Evolutionary conservation across 2,113 vertebrate genomes (phyloP).

Genomic region (Leiothrix lutea): DNA sequence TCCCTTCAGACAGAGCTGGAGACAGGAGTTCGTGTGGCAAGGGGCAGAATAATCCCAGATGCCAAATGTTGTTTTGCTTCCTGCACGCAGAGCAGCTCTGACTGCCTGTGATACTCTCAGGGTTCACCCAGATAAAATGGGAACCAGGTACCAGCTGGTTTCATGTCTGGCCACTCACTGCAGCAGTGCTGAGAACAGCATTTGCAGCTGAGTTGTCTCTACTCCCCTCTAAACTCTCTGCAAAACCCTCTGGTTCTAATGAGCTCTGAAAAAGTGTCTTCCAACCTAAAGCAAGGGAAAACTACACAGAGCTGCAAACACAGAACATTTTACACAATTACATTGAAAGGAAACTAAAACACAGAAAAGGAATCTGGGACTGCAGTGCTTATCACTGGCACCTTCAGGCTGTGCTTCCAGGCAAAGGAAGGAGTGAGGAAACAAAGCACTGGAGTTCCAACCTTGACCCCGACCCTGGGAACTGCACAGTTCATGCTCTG

Average conservation of each 20-base stretch:
- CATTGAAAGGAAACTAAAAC: not conserved
- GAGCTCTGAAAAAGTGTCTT: accelerated
- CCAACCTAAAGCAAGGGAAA: not conserved
- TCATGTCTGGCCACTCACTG: not conserved
- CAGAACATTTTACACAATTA: not conserved
- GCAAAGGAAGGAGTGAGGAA: not conserved
- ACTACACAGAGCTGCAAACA: accelerated
- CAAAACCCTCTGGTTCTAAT: not conserved
- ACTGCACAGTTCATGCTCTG: not conserved
- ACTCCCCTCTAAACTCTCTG: not conserved
- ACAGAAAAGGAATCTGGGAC: not conserved
- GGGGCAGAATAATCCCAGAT: not conserved
- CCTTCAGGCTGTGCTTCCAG: not conserved
- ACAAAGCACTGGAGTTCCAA: not conserved
- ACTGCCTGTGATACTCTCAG: not conserved
- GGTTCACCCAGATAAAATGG: not conserved
- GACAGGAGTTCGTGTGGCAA: not conserved
- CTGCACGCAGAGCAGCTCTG: not conserved
- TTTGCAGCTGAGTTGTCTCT: not conserved
- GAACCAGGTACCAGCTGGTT: not conserved
- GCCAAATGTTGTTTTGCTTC: not conserved
- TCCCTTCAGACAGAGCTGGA: not conserved
- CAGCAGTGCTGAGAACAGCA: not conserved
- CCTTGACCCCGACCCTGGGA: not conserved
- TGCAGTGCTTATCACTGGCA: not conserved